These are phyloP conservation scores for Neelides sp. DNA, from an alignment of 1,140 invertebrate species.

Conservation along the genomic window DNA sequence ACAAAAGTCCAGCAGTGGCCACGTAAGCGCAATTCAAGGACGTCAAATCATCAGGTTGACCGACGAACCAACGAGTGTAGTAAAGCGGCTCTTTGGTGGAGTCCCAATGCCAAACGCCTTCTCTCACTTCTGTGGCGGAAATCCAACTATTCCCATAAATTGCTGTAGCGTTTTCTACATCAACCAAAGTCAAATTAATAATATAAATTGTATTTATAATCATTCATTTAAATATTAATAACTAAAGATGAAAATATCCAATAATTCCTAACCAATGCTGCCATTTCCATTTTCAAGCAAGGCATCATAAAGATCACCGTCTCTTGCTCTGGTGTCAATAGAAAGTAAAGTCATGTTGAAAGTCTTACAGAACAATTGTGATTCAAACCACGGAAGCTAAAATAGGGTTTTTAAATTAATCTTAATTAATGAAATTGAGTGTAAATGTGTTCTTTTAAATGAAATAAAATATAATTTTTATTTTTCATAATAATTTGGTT, in stretches of 20 bases:
- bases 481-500: background rate
- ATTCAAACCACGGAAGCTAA: conserved; percentile 15
- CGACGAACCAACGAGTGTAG: conserved; percentile 28
- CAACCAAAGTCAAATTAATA: background rate
- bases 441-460: no score
- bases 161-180: background rate
- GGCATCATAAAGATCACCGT: conserved; percentile 7
- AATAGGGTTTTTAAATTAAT: no score
- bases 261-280: background rate
- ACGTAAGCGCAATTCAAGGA: conserved; percentile 26
- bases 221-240: background rate
- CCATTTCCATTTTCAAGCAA: conserved; percentile 5
- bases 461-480: background rate
- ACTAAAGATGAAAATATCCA: background rate
- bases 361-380: conserved; percentile 1
- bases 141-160: conserved; percentile 23
- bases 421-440: no score
- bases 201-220: no score
- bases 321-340: conserved; percentile 7
- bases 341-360: conserved; percentile 10
- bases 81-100: conserved; percentile 14
- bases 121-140: conserved; percentile 11
- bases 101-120: conserved; percentile 29
- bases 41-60: conserved; percentile 24
- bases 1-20: conserved; percentile 13